These are phyloP conservation scores for Gortyna flavago DNA, from an alignment of 2,888 invertebrate species.

Conservation along the genomic window DNA sequence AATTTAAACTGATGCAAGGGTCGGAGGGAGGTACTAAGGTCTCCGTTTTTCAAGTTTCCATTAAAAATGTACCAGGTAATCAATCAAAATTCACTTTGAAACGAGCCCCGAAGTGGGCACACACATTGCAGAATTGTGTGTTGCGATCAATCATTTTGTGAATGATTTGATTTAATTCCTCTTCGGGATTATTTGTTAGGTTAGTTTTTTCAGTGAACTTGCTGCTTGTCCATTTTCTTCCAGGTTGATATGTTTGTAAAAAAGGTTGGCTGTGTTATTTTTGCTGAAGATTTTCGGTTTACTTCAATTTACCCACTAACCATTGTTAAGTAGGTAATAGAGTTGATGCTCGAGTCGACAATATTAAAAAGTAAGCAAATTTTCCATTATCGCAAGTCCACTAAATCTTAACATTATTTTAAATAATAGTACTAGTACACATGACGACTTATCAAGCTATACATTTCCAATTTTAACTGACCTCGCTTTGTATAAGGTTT, in stretches of 20 bases:
- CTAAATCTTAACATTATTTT: not conserved
- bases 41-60: constrained; percentile 46
- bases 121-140: constrained; percentile 70
- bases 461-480: not conserved
- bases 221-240: constrained; percentile 1
- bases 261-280: not conserved
- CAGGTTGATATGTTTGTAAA: constrained; percentile 6
- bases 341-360: not conserved
- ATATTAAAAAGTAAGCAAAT: too few species aligned
- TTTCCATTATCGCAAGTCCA: too few species aligned
- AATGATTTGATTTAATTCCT: constrained; percentile 74
- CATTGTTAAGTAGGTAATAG: not conserved
- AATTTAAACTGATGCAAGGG: constrained; percentile 29
- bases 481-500: not conserved
- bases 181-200: constrained; percentile 47
- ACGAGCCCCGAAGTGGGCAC: constrained; percentile 69
- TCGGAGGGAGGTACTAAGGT: not conserved
- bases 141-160: constrained; percentile 77
- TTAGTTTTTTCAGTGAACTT: constrained; percentile 16
- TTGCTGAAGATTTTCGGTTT: rapidly evolving
- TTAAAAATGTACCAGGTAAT: constrained; percentile 66
- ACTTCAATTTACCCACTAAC: not conserved
- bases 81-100: constrained; percentile 76
- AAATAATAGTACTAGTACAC: not conserved
- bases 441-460: not conserved